Conservation (phyloP, 2,888 invertebrate species). For the Crematogaster levior region DNA sequence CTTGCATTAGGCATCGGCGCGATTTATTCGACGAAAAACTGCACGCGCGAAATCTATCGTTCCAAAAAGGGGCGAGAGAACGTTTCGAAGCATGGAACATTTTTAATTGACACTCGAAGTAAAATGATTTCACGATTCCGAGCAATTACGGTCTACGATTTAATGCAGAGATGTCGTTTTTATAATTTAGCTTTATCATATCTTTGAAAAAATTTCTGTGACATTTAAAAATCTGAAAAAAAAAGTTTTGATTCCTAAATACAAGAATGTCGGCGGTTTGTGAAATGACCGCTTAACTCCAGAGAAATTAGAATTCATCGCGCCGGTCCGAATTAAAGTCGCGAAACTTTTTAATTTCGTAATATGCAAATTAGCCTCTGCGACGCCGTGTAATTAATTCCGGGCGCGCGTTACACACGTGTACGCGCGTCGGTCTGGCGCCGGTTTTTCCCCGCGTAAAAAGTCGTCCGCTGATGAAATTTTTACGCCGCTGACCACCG, state of each 20-base stretch:
- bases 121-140: not conserved
- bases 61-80: not conserved
- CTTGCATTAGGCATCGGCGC: constrained; percentile 14
- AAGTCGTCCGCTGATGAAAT: constrained; percentile 76
- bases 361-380: constrained; percentile 78
- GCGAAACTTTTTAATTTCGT: constrained; percentile 79
- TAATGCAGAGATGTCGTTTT: not conserved
- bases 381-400: constrained; percentile 78
- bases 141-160: not conserved
- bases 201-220: not conserved
- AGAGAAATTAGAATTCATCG: constrained; percentile 78
- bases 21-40: not conserved
- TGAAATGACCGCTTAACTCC: constrained; percentile 52
- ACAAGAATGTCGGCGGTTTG: constrained; percentile 8
- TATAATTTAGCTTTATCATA: not conserved
- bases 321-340: constrained; percentile 73
- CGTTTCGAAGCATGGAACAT: not conserved
- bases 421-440: constrained; percentile 52
- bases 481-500: constrained; percentile 68
- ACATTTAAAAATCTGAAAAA: not conserved
- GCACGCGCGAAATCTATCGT: not conserved
- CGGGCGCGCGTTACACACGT: constrained; percentile 72
- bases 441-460: constrained; percentile 59
- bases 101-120: not conserved
- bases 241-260: not conserved